Conservation (phyloP, 1,140 invertebrate genomes). For the Orussus abietinus region DNA sequence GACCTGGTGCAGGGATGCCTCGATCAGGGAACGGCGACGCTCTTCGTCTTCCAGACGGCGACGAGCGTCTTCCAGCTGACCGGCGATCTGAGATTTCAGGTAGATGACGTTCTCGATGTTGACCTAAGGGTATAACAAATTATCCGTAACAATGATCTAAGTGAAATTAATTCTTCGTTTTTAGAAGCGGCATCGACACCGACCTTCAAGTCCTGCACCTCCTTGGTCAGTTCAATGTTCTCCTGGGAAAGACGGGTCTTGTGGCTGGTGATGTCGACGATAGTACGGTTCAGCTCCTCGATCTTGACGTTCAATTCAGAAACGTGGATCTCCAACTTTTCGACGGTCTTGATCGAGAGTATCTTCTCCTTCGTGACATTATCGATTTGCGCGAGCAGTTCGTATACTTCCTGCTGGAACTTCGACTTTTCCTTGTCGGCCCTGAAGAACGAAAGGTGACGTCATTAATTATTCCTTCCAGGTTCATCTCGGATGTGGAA, state of each 20-base stretch:
- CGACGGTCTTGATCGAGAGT: constrained; percentile 79
- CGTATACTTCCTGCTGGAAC: constrained; percentile 94
- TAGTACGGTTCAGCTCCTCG: constrained; percentile 91
- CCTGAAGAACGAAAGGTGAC: constrained; percentile 54
- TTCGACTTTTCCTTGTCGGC: constrained; percentile 94
- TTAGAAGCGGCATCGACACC: constrained; percentile 11
- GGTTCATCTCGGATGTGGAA: constrained; percentile 1
- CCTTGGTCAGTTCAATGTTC: constrained; percentile 90
- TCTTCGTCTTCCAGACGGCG: constrained; percentile 94
- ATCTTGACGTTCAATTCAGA: constrained; percentile 89
- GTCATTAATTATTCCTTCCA: constrained; percentile 4
- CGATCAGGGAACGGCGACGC: constrained; percentile 82
- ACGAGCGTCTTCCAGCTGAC: constrained; percentile 89
- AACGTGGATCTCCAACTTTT: constrained; percentile 85
- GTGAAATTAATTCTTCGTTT: constrained; percentile 3
- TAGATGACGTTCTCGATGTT: constrained; percentile 89
- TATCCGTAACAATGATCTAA: neutral
- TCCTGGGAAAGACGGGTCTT: constrained; percentile 85
- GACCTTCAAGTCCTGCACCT: constrained; percentile 90
- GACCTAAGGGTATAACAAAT: constrained; percentile 54
- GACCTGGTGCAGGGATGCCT: constrained; percentile 83
- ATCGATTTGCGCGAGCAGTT: constrained; percentile 90
- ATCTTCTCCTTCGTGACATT: constrained; percentile 87
- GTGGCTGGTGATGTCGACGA: constrained; percentile 90
- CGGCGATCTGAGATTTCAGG: constrained; percentile 80